Evolutionary conservation across 2,113 vertebrate genomes (phyloP).

Genomic region (Nasalis larvatus): DNA sequence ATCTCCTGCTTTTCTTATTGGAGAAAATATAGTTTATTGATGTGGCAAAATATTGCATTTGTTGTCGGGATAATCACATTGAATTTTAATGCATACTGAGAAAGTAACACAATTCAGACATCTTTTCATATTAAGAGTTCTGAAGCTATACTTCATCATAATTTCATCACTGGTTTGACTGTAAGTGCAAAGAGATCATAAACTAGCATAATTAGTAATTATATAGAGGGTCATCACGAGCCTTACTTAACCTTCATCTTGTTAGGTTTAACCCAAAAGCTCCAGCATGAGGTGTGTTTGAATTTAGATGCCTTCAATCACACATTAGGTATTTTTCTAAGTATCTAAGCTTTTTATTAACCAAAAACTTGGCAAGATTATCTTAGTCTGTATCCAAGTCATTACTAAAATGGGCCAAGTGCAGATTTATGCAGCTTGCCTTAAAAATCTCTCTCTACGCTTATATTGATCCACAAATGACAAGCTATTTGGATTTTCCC

Average conservation of each 20-base stretch:
- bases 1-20: not conserved
- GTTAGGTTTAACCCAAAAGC: not conserved
- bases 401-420: not conserved
- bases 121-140: not conserved
- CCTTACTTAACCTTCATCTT: not conserved
- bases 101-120: not conserved
- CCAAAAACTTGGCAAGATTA: not conserved
- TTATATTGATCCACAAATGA: not conserved
- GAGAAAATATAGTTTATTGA: constrained; percentile 24
- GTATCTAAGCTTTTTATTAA: not conserved
- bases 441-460: not conserved
- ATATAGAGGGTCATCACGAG: not conserved
- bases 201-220: not conserved
- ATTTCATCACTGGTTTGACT: not conserved
- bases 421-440: not conserved
- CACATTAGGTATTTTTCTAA: not conserved
- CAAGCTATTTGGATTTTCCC: not conserved
- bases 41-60: not conserved
- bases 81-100: not conserved
- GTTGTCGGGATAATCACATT: not conserved
- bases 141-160: not conserved
- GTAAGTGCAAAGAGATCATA: not conserved
- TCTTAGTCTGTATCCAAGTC: not conserved
- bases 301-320: not conserved
- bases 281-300: not conserved